These are phyloP conservation scores for Nomia melanderi DNA, from an alignment of 1,140 invertebrate species.

Conservation along the genomic window DNA sequence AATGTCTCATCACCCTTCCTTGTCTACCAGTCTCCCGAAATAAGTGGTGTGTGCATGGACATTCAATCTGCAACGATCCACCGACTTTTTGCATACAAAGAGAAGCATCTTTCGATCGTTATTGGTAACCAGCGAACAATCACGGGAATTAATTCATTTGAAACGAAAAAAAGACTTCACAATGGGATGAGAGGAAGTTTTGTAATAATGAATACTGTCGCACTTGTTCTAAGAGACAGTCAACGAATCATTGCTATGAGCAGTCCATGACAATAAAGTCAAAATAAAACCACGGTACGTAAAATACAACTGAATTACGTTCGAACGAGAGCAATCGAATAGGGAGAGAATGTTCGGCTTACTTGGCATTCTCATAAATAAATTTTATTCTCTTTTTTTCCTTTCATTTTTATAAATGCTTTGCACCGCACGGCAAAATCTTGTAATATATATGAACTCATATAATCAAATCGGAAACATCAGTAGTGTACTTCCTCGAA, in stretches of 20 bases:
- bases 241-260: conserved; percentile 58
- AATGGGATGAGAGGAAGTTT: too few relatives aligned
- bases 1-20: conserved; percentile 74
- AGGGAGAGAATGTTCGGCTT: conserved; percentile 52
- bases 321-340: conserved; percentile 57
- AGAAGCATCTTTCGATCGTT: conserved; percentile 15
- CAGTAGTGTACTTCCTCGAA: conserved; percentile 17
- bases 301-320: conserved; percentile 59
- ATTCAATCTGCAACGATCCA: conserved; percentile 52
- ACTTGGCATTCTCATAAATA: conserved; percentile 1
- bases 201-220: conserved; percentile 20
- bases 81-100: conserved; percentile 40
- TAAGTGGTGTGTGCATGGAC: conserved; percentile 58
- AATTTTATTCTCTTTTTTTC: not conserved
- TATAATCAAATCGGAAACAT: conserved; percentile 13
- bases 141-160: conserved; percentile 1
- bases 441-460: conserved; percentile 23
- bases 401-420: conserved; percentile 48
- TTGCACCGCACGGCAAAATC: conserved; percentile 24
- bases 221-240: conserved; percentile 48
- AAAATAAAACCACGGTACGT: conserved; percentile 56
- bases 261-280: conserved; percentile 53
- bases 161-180: not conserved
- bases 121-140: conserved; percentile 26
- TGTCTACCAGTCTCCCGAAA: conserved; percentile 63